Conservation (phyloP, 2,797 vertebrate genomes). For the Gymnoscopelus microlampas region DNA sequence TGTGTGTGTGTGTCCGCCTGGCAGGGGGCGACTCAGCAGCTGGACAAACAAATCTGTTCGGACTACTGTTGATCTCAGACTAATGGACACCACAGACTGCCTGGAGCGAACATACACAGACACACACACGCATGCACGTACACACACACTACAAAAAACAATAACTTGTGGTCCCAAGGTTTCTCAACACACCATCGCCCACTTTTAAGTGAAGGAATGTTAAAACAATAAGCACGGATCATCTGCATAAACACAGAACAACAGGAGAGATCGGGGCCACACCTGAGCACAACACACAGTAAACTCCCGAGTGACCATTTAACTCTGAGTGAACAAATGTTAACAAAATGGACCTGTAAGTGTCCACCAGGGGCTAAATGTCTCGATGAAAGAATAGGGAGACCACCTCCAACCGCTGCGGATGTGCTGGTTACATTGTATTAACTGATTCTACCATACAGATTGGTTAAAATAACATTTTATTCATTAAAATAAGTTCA, state of each 20-base stretch:
- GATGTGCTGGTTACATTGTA: too few relatives aligned
- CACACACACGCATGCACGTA: conserved; percentile 9
- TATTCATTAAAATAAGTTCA: too few relatives aligned
- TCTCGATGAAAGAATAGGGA: too few relatives aligned
- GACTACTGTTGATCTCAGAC: conserved; percentile 60
- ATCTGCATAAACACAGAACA: conserved; percentile 51
- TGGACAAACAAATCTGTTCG: conserved; percentile 75
- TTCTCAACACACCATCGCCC: conserved; percentile 54
- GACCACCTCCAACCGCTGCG: too few relatives aligned
- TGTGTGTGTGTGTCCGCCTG: conserved; percentile 13
- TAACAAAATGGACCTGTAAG: too few relatives aligned
- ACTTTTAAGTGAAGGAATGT: conserved; percentile 62
- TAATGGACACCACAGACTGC: conserved; percentile 51
- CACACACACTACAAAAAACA: conserved; percentile 34
- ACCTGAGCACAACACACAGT: conserved; percentile 38
- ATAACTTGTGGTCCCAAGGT: conserved; percentile 30
- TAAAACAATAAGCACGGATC: conserved; percentile 63
- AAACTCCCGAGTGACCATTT: too few relatives aligned
- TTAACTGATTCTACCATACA: too few relatives aligned
- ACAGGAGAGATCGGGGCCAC: conserved; percentile 30
- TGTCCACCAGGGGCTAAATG: too few relatives aligned
- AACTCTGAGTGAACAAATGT: too few relatives aligned
- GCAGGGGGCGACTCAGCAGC: conserved; percentile 61
- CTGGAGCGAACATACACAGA: conserved; percentile 2
- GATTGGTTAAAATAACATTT: too few relatives aligned